Conservation (phyloP, 2,113 vertebrate species). For the Mormyrus iriodes region DNA sequence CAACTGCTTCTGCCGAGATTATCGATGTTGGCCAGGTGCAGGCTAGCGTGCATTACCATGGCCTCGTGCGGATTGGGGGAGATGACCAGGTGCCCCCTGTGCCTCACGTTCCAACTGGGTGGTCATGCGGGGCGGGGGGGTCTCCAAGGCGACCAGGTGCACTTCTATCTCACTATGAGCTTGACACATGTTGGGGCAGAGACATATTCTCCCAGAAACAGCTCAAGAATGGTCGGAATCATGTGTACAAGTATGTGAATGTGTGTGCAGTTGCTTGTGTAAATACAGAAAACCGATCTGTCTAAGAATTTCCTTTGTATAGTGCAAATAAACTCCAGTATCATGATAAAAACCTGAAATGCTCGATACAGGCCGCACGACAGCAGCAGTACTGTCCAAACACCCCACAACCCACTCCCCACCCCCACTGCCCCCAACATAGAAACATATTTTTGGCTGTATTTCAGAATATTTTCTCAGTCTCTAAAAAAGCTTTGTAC, state of each 20-base stretch:
- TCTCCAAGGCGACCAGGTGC: conserved; percentile 14
- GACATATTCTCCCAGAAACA: not conserved
- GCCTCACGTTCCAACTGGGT: conserved; percentile 34
- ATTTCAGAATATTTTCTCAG: not conserved
- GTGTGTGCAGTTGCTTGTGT: conserved; percentile 2
- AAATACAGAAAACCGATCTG: not conserved
- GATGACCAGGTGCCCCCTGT: conserved; percentile 37
- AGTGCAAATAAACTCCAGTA: not conserved
- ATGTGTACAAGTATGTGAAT: not conserved
- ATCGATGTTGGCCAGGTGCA: not conserved
- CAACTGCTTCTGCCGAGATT: not conserved
- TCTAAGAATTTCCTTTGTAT: conserved; percentile 30
- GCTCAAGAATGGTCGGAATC: not conserved
- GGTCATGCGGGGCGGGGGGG: conserved; percentile 32
- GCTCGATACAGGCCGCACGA: not conserved
- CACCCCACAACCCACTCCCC: not conserved
- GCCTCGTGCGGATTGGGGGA: conserved; percentile 16
- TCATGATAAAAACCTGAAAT: not conserved
- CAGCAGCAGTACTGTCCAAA: not conserved
- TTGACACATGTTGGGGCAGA: not conserved
- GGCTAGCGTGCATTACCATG: conserved; percentile 15
- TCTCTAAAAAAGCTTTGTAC: not conserved
- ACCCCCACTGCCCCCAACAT: not conserved
- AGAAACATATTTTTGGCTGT: not conserved
- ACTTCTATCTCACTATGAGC: not conserved